phyloP scores from a whole-genome alignment of 2,797 vertebrate genomes.

The Malacoraja senta region DNA sequence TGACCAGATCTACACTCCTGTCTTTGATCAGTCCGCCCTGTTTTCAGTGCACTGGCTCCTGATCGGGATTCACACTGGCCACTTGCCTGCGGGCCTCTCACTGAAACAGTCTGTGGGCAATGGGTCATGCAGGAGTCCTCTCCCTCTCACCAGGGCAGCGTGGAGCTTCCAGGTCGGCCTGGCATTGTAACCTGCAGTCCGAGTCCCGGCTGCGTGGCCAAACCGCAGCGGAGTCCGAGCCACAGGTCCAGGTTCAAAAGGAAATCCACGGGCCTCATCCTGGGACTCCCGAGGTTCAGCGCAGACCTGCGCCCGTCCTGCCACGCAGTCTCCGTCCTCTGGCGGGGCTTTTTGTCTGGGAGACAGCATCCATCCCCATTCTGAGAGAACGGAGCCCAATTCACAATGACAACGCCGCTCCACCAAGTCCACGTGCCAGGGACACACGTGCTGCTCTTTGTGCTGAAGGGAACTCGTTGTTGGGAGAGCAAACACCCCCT shows the following conservation, averaged over 20 bases:
- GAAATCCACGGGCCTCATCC: neutral
- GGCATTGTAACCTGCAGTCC: neutral
- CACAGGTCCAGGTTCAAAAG: neutral
- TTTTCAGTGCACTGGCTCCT: neutral
- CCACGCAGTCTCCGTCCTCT: too few species aligned
- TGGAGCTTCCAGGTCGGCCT: neutral
- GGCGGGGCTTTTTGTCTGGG: too few species aligned
- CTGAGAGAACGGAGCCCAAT: neutral
- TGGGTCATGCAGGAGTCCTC: too few species aligned
- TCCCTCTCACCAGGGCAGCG: neutral
- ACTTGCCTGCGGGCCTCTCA: too few species aligned
- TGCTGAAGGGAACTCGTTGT: too few species aligned
- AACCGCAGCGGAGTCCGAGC: neutral
- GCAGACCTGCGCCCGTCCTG: neutral
- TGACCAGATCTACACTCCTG: neutral
- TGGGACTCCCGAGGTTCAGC: neutral
- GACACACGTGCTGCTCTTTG: neutral
- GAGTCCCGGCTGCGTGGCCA: too few species aligned
- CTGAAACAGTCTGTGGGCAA: too few species aligned
- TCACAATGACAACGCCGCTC: neutral
- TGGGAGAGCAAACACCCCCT: neutral
- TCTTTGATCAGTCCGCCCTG: neutral
- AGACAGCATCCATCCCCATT: neutral
- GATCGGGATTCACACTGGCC: neutral
- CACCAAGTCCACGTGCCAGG: neutral